Evolutionary conservation across 2,113 vertebrate genomes (phyloP).

Genomic region (Dicrurus megarhynchus): DNA sequence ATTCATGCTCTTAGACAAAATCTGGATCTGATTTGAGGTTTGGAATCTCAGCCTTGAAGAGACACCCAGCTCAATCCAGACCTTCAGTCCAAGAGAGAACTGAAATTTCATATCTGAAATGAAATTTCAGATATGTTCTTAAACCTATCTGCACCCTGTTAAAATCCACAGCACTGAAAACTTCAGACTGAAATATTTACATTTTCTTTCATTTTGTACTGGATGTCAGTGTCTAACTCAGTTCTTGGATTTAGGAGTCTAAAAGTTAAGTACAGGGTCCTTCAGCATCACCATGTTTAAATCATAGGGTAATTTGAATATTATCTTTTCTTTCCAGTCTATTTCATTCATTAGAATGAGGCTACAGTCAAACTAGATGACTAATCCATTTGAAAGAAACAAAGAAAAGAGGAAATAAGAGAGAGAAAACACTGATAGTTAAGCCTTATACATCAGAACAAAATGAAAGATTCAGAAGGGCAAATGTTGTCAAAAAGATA

Average conservation of each 20-base stretch:
- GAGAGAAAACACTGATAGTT: not conserved
- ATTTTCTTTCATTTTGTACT: not conserved
- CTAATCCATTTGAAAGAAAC: not conserved
- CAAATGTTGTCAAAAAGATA: not conserved
- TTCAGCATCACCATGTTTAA: not conserved
- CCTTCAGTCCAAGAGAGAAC: not conserved
- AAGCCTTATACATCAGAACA: not conserved
- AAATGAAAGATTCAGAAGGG: not conserved
- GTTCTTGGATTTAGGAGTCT: not conserved
- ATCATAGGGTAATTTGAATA: not conserved
- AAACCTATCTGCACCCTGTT: not conserved
- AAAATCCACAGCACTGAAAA: not conserved
- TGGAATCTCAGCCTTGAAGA: not conserved
- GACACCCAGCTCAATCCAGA: not conserved
- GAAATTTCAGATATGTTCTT: not conserved
- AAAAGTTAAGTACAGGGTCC: not conserved
- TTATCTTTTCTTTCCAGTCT: not conserved
- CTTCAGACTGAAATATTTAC: not conserved
- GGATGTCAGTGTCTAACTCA: not conserved
- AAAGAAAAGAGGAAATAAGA: not conserved
- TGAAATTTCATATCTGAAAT: rapidly evolving
- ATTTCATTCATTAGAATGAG: not conserved
- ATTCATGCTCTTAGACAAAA: not conserved
- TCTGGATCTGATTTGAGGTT: not conserved
- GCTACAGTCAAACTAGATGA: not conserved